Evolutionary conservation across 1,140 invertebrate species (phyloP).

Genomic region (Vanessa atalanta): DNA sequence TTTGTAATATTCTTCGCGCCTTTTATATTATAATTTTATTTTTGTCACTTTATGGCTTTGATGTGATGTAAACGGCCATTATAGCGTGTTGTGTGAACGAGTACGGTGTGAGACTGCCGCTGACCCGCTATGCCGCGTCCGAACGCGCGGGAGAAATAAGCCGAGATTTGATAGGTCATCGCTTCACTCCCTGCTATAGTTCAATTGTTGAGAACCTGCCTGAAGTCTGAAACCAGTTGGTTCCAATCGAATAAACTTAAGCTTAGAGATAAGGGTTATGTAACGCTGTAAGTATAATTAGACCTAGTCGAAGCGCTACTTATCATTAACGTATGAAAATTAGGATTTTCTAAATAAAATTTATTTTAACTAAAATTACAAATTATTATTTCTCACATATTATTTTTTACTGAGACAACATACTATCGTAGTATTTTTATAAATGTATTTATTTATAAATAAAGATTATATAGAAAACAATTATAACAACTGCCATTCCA

Average conservation of each 20-base stretch:
- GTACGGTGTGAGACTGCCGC: constrained; percentile 48
- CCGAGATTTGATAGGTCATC: constrained; percentile 65
- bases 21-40: constrained; percentile 44
- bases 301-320: too few species aligned
- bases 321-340: too few species aligned
- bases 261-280: neutral
- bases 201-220: constrained; percentile 36
- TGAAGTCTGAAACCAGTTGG: constrained; percentile 19
- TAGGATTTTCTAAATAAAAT: too few species aligned
- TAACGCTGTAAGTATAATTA: neutral
- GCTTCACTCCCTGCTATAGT: constrained; percentile 42
- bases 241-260: neutral
- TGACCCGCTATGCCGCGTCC: constrained; percentile 39
- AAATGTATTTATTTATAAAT: too few species aligned
- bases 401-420: too few species aligned
- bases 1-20: constrained; percentile 42
- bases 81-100: constrained; percentile 38
- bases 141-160: constrained; percentile 49
- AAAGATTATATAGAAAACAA: too few species aligned
- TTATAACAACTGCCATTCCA: neutral
- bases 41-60: constrained; percentile 14
- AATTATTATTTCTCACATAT: too few species aligned
- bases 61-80: constrained; percentile 27
- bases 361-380: too few species aligned
- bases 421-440: too few species aligned